phyloP scores from a whole-genome alignment of 2,888 invertebrate species.

The Isoperla grammatica region DNA sequence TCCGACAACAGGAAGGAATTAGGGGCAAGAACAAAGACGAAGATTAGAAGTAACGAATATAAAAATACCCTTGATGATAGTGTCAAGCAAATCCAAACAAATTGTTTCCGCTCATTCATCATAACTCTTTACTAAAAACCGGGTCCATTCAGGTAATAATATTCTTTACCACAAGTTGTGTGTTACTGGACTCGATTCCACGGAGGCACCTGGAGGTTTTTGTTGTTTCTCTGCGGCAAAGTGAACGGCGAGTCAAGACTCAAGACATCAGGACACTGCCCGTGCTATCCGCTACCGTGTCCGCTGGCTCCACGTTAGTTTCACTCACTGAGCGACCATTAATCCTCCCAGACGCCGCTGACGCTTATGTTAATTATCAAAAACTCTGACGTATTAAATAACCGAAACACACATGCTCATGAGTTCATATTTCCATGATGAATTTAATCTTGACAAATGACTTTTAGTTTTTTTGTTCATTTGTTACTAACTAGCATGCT shows the following conservation, averaged over 20 bases:
- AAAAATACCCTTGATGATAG: not conserved
- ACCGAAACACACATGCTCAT: slow-evolving; percentile 17
- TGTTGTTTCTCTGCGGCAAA: not conserved
- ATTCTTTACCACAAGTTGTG: not conserved
- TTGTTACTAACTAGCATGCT: slow-evolving; percentile 7
- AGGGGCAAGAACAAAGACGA: not conserved
- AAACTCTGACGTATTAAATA: slow-evolving; percentile 18
- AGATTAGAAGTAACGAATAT: slow-evolving; percentile 1
- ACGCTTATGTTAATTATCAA: slow-evolving; percentile 20
- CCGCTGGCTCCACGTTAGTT: not conserved
- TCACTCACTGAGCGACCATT: not conserved
- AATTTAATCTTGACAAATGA: slow-evolving; percentile 23
- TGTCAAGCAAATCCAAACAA: slow-evolving; percentile 14
- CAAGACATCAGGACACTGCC: too few relatives aligned
- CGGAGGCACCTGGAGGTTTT: slow-evolving; percentile 7
- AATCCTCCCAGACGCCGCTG: not conserved
- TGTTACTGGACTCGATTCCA: not conserved
- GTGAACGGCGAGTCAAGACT: too few relatives aligned
- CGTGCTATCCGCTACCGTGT: slow-evolving; percentile 5
- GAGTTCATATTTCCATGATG: slow-evolving; percentile 20
- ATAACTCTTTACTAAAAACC: not conserved
- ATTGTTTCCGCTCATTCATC: slow-evolving; percentile 15
- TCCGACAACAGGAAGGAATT: not conserved
- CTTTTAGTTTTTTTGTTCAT: not conserved
- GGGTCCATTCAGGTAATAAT: not conserved